phyloP scores from a whole-genome alignment of 2,888 invertebrate species.

The Gymnocheta viridis region DNA sequence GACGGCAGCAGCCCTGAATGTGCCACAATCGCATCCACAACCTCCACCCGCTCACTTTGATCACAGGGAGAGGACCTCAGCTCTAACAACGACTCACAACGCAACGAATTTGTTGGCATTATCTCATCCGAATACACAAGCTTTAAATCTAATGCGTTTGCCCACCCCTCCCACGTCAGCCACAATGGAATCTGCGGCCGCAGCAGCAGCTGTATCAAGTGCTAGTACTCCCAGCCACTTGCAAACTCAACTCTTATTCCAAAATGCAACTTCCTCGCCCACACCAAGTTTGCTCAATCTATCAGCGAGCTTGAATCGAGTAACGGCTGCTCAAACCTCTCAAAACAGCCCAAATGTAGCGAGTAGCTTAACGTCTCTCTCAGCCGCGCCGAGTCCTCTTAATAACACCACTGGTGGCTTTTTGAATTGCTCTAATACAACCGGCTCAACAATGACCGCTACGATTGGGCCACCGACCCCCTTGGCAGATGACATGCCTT shows the following conservation, averaged over 20 bases:
- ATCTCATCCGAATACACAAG: conserved; percentile 73
- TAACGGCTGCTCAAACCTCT: conserved; percentile 44
- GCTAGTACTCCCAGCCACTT: conserved; percentile 56
- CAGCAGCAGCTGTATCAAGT: conserved; percentile 56
- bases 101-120: conserved; percentile 72
- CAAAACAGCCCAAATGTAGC: conserved; percentile 70
- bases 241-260: conserved; percentile 75
- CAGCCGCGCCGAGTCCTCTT: conserved; percentile 37
- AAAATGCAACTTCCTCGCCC: conserved; percentile 68
- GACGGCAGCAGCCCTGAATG: conserved; percentile 57
- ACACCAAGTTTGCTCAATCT: conserved; percentile 72
- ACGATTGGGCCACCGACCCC: conserved; percentile 75
- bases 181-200: conserved; percentile 75
- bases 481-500: conserved; percentile 63
- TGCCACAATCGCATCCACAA: conserved; percentile 73
- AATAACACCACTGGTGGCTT: conserved; percentile 18
- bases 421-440: conserved; percentile 64
- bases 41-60: conserved; percentile 56
- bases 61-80: conserved; percentile 44
- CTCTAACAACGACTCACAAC: conserved; percentile 50
- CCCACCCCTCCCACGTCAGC: conserved; percentile 79
- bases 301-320: conserved; percentile 66
- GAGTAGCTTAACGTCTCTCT: conserved; percentile 55
- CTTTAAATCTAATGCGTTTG: conserved; percentile 77
- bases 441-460: conserved; percentile 70